Conservation (phyloP, 1,140 invertebrate species). For the Drosophila obscura region DNA sequence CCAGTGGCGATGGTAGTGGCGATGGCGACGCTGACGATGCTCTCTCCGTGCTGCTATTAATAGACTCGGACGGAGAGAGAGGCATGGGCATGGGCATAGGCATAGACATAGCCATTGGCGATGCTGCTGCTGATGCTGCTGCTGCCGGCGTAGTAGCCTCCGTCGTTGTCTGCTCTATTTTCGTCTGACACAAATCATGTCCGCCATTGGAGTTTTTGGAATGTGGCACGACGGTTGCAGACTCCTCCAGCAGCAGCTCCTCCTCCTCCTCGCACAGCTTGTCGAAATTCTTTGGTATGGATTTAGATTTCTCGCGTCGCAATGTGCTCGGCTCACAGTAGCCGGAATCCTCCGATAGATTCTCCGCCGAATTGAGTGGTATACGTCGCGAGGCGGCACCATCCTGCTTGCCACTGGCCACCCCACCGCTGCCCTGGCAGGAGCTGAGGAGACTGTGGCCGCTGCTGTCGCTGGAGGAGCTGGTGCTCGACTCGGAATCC, state of each 20-base stretch:
- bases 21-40: constrained; percentile 46
- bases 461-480: constrained; percentile 59
- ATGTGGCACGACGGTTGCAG: constrained; percentile 22
- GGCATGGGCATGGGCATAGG: not conserved
- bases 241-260: constrained; percentile 35
- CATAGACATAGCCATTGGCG: constrained; percentile 13
- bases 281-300: constrained; percentile 84
- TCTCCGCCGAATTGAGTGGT: constrained; percentile 87
- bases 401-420: constrained; percentile 19
- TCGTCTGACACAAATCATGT: constrained; percentile 77
- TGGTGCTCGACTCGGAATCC: constrained; percentile 68
- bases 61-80: constrained; percentile 61
- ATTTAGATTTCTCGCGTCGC: constrained; percentile 83
- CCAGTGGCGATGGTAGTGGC: constrained; percentile 35
- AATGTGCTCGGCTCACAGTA: constrained; percentile 87
- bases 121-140: constrained; percentile 2
- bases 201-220: constrained; percentile 52
- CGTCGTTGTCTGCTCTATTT: constrained; percentile 61
- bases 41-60: constrained; percentile 68
- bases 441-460: constrained; percentile 61
- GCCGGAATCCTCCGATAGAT: constrained; percentile 90
- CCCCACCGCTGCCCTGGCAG: constrained; percentile 27
- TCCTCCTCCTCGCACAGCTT: constrained; percentile 81
- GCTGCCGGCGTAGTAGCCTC: constrained; percentile 2
- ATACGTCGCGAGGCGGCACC: constrained; percentile 28